These are phyloP conservation scores for Decapterus maruadsi DNA, from an alignment of 2,797 vertebrate genomes.

Conservation along the genomic window DNA sequence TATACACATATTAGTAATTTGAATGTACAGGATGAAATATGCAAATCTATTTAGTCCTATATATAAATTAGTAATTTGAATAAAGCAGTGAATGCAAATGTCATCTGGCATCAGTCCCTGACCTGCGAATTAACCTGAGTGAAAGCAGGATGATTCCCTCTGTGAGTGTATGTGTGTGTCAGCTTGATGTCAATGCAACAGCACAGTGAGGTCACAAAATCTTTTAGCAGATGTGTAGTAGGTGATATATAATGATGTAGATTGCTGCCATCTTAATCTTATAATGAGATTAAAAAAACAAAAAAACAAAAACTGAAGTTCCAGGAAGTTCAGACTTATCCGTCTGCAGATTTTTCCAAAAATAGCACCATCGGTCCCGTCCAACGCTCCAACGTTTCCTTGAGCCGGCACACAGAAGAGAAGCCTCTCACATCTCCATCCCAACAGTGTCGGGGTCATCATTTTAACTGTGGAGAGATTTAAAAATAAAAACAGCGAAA, in stretches of 20 bases:
- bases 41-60: not conserved
- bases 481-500: conserved; percentile 7
- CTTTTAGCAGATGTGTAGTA: no score
- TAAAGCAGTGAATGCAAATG: not conserved
- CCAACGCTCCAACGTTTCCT: not conserved
- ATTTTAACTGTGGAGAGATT: conserved; percentile 48
- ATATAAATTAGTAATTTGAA: not conserved
- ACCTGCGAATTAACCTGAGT: not conserved
- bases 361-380: conserved; percentile 30
- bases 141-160: not conserved
- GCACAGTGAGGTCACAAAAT: no score
- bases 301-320: conserved; percentile 2
- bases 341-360: conserved; percentile 16
- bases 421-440: conserved; percentile 2
- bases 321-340: not conserved
- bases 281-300: not conserved
- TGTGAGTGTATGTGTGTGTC: no score
- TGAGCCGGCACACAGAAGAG: not conserved
- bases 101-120: not conserved
- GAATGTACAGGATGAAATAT: not conserved
- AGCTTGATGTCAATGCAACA: no score
- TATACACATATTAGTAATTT: not conserved
- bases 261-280: no score
- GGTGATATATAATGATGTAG: no score
- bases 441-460: conserved; percentile 27